Conservation (phyloP, 2,113 vertebrate species). For the Monarcha castaneiventris region DNA sequence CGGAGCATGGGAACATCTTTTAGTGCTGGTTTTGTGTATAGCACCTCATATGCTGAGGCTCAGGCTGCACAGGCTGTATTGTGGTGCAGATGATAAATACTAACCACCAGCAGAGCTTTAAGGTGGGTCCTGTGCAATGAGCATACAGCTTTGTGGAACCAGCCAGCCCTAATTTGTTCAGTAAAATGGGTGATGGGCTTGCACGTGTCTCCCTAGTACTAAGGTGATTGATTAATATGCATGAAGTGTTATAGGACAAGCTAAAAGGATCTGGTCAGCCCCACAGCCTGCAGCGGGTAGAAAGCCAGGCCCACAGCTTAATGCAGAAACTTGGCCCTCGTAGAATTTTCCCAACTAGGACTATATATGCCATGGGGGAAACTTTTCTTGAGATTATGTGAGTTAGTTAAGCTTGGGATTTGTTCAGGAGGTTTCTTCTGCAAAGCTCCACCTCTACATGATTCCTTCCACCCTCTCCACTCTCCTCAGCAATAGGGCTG, state of each 20-base stretch:
- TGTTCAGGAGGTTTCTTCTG: neutral
- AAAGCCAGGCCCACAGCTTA: neutral
- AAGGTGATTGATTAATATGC: neutral
- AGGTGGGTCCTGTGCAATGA: neutral
- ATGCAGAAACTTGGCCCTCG: neutral
- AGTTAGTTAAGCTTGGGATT: neutral
- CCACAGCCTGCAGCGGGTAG: neutral
- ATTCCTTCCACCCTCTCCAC: neutral
- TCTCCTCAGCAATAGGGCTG: neutral
- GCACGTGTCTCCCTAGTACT: accelerated
- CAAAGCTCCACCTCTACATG: accelerated
- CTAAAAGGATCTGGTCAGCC: neutral
- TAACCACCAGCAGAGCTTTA: neutral
- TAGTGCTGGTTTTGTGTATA: neutral
- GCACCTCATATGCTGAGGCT: constrained; percentile 2
- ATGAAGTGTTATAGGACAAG: neutral
- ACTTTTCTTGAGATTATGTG: neutral
- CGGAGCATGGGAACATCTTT: constrained; percentile 18
- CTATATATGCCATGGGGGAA: neutral
- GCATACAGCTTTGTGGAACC: neutral
- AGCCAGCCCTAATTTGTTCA: neutral
- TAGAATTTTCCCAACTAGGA: neutral
- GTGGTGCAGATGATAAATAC: neutral
- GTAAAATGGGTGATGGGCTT: neutral
- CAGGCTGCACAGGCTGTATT: neutral